Conservation (phyloP, 2,888 invertebrate species). For the Drosophila neutralis region DNA sequence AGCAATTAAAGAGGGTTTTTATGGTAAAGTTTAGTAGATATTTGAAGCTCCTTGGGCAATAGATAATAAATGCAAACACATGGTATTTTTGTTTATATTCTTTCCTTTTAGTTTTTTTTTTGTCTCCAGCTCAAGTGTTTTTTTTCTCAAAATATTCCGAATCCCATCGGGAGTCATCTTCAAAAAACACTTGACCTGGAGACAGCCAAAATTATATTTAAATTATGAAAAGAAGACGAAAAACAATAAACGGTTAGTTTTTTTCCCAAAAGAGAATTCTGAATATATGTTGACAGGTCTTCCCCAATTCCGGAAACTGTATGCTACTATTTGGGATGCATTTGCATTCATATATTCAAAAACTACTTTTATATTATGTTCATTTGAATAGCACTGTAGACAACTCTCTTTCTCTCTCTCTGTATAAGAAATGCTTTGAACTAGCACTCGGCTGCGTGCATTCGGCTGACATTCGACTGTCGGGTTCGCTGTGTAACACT, state of each 20-base stretch:
- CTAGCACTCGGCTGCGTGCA: constrained; percentile 27
- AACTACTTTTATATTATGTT: neutral
- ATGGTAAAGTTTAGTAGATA: neutral
- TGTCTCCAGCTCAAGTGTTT: neutral
- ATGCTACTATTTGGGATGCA: neutral
- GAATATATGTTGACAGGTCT: neutral
- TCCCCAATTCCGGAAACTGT: neutral
- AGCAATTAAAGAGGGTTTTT: neutral
- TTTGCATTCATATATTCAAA: neutral
- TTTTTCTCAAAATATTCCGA: neutral
- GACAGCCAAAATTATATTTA: neutral
- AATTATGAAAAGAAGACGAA: neutral
- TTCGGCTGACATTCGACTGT: constrained; percentile 23
- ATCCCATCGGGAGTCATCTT: neutral
- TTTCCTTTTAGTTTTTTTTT: neutral
- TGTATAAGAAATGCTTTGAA: constrained; percentile 5
- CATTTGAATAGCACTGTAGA: constrained; percentile 7
- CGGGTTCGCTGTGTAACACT: constrained; percentile 13
- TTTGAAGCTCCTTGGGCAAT: neutral
- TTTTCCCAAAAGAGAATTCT: neutral
- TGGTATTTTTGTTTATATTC: neutral
- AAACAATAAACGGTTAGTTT: neutral
- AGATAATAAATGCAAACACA: neutral
- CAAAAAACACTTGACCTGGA: neutral
- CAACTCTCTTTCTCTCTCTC: neutral